Evolutionary conservation across 2,113 vertebrate genomes (phyloP).

Genomic region (Ondatra zibethicus): DNA sequence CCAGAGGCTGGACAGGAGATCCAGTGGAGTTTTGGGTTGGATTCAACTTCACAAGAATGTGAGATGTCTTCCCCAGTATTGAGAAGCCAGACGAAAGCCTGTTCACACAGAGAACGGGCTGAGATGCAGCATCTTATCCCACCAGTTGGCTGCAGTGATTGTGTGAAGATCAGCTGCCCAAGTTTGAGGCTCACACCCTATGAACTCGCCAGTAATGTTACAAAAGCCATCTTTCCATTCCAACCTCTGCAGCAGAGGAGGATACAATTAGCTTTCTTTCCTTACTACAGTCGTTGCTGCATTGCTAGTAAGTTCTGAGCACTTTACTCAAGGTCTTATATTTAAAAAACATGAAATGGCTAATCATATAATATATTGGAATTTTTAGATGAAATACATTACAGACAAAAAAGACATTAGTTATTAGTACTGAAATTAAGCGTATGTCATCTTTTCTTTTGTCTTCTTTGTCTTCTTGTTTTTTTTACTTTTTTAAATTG

Average conservation of each 20-base stretch:
- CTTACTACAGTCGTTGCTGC: background rate
- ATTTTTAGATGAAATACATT: background rate
- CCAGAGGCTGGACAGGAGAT: slow-evolving; percentile 57
- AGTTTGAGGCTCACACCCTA: slow-evolving; percentile 17
- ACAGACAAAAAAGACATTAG: background rate
- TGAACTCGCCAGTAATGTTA: background rate
- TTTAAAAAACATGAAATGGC: background rate
- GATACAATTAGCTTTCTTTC: background rate
- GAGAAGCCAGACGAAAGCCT: slow-evolving; percentile 1
- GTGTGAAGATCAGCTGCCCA: slow-evolving; percentile 17
- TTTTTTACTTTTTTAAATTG: too few relatives aligned
- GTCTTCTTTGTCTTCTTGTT: too few relatives aligned
- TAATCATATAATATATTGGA: background rate
- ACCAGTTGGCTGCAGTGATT: slow-evolving; percentile 32
- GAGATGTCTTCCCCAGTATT: slow-evolving; percentile 43
- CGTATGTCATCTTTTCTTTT: slow-evolving; percentile 63
- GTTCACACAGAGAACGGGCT: background rate
- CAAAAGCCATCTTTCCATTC: slow-evolving; percentile 1
- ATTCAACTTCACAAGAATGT: slow-evolving; percentile 65
- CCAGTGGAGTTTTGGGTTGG: slow-evolving; percentile 53
- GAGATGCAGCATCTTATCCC: background rate
- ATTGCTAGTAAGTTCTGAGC: background rate
- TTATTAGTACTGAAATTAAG: background rate
- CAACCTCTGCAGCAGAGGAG: background rate
- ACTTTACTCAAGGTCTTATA: slow-evolving; percentile 21